A percentile compares a stretch with the other conserved stretches of the same genome.
phyloP scores from a whole-genome alignment of 2,888 invertebrate genomes.

The Thalpophila matura region DNA sequence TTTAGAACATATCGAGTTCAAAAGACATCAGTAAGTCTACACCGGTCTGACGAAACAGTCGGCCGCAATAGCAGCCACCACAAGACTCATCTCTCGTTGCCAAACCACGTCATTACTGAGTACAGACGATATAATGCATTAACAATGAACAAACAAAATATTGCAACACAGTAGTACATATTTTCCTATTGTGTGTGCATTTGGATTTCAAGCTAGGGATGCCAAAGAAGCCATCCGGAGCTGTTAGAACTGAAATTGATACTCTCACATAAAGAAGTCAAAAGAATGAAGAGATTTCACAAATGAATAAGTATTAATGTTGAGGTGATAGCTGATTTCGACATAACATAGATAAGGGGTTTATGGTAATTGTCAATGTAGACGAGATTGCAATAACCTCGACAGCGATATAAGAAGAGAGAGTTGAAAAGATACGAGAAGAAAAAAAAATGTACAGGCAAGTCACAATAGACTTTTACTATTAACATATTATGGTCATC shows the following conservation, averaged over 20 bases:
- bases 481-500: no score
- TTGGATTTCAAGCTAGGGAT: conserved; percentile 48
- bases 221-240: neutral
- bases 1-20: neutral
- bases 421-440: no score
- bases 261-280: no score
- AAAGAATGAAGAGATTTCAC: no score
- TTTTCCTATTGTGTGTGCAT: conserved; percentile 61
- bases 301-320: no score
- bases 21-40: neutral
- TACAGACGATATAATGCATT: conserved; percentile 54
- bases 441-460: no score
- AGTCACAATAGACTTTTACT: no score
- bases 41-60: neutral
- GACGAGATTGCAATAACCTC: no score
- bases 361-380: no score
- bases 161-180: conserved; percentile 58
- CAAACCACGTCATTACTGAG: conserved; percentile 37
- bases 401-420: no score
- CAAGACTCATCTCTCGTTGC: conserved; percentile 36
- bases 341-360: no score
- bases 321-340: no score
- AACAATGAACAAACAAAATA: conserved; percentile 60
- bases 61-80: conserved; percentile 19
- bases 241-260: neutral